Base-by-base conservation (phyloP, 2,797 vertebrate species). In the Periophthalmus magnuspinnatus region DNA sequence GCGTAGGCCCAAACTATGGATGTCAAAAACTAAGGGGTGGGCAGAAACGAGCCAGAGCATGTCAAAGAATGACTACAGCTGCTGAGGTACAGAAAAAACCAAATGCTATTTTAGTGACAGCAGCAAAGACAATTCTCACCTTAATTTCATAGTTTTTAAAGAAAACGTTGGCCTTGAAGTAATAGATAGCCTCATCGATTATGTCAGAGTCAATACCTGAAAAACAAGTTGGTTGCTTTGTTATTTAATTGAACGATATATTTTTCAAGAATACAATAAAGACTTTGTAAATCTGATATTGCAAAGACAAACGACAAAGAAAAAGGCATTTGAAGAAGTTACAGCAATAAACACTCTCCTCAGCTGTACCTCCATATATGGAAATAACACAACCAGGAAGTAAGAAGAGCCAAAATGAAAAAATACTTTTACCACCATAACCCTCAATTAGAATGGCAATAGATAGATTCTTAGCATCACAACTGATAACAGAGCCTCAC, bases 81-180 rank as follows among this genome's bases (percentile, higher is more conserved):
- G 75, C 69, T 78, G 22, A 10, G 52, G 48, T 28, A 32, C 34
- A 36, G 6, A 48, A 0, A 54, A 11, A 47, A 3, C 24, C 1
- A 48, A 54, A 17, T 17, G 9, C 28, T 28, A 28, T 28, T 28
- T 28, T 4, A 34, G 17, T 34, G 32, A 10, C 16, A 10, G 32
- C 32, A 59, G 34, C 34, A 38, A 11, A 21, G 3, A 21, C 19
- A 16, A 50, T 8, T 38, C 67, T 71, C 73, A 98, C 98, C 97
- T 99, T 99, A 79, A 99, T 99, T 93, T 99, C 97, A 73, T 99
- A 99, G 82, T 99, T 99, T 92, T 99, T 99, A 89, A 99, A 99
- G 94, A 99, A 99, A 76, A 99, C 98, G 47, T 99, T 99, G 72
- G 97, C 97, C 92, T 99, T 99, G 93, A 99, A 99, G 87, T 96